These are phyloP conservation scores for Hydrotaea diabolus DNA, from an alignment of 2,888 invertebrate species.

Conservation along the genomic window DNA sequence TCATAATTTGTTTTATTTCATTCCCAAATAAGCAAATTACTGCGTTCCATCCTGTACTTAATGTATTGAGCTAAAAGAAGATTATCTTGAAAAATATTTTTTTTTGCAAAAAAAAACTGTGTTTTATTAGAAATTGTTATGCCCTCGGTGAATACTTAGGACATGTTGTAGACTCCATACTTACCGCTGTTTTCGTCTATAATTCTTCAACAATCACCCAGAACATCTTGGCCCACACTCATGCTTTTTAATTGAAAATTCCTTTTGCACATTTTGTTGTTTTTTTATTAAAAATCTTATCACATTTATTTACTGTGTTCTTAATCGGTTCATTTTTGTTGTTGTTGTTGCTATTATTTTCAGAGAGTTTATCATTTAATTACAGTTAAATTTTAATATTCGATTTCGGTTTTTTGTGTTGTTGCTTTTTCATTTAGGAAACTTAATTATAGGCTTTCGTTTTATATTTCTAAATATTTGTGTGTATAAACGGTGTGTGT, in stretches of 20 bases:
- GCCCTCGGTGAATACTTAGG: no score
- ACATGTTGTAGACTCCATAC: no score
- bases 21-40: no score
- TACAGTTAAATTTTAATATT: constrained; percentile 56
- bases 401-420: constrained; percentile 23
- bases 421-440: constrained; percentile 48
- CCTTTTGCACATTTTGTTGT: constrained; percentile 40
- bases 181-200: no score
- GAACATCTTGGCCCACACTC: no score
- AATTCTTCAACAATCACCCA: no score
- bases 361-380: constrained; percentile 56
- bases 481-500: not conserved
- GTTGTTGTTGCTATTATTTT: constrained; percentile 43
- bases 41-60: no score
- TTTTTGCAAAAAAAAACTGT: no score
- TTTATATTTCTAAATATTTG: constrained; percentile 24
- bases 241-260: not conserved
- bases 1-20: no score
- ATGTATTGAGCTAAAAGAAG: no score
- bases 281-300: constrained; percentile 67
- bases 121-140: no score
- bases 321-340: constrained; percentile 21
- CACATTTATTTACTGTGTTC: constrained; percentile 67
- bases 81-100: no score
- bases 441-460: constrained; percentile 61